These are phyloP conservation scores for Pemphredon lugubris DNA, from an alignment of 2,888 invertebrate species.

Conservation along the genomic window DNA sequence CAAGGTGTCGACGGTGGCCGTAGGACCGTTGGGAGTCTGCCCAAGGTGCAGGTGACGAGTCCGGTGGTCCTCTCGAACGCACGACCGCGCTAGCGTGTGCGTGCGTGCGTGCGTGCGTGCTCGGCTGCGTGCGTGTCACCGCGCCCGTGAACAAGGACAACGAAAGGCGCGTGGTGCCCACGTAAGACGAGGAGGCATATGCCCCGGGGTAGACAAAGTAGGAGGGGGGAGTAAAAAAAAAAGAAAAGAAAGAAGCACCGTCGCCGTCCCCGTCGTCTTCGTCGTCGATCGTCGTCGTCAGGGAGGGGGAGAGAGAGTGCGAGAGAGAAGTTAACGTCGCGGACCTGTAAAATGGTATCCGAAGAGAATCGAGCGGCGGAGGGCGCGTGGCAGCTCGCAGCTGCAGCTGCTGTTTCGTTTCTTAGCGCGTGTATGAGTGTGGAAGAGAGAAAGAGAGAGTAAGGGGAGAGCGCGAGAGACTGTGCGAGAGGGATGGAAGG, in stretches of 20 bases:
- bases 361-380: slow-evolving; percentile 64
- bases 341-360: slow-evolving; percentile 70
- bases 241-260: slow-evolving; percentile 32
- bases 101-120: slow-evolving; percentile 1
- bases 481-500: too few species aligned
- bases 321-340: slow-evolving; percentile 40
- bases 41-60: slow-evolving; percentile 79
- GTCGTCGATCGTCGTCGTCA: too few species aligned
- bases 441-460: too few species aligned
- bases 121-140: slow-evolving; percentile 56
- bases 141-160: slow-evolving; percentile 44
- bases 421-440: slow-evolving; percentile 41
- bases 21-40: slow-evolving; percentile 66
- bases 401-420: slow-evolving; percentile 75
- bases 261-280: too few species aligned
- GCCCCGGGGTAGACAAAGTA: slow-evolving; percentile 22
- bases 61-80: slow-evolving; percentile 75
- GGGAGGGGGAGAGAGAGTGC: slow-evolving; percentile 27
- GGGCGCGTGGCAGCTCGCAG: slow-evolving; percentile 76
- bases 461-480: too few species aligned
- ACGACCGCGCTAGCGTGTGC: slow-evolving; percentile 10
- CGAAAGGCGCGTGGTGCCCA: not conserved
- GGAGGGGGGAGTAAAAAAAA: slow-evolving; percentile 21
- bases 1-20: slow-evolving; percentile 72
- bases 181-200: slow-evolving; percentile 25